Base-by-base conservation (phyloP, 2,888 invertebrate species). In the Cantharis rustica region DNA sequence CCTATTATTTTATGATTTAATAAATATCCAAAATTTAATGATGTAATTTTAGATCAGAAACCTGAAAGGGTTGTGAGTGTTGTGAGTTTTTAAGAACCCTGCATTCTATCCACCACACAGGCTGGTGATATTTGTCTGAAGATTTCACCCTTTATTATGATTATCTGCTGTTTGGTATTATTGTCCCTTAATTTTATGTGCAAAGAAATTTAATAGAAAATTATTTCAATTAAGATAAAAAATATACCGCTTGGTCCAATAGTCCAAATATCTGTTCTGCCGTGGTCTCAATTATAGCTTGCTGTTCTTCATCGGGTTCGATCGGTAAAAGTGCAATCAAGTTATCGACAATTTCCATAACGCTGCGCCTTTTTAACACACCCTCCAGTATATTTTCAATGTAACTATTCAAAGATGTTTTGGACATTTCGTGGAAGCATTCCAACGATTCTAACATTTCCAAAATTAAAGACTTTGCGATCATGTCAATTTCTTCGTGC, bases 221-320 rank as follows among this genome's bases (percentile, higher is more conserved):
- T 17, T 17, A 3, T 26, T 26, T 27, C 2, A 27, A 27, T 27
- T 27, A 10, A 27, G 27, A 27, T 31, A 13, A 31, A 27, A 13
- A 13, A 3, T 31, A 10, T 79, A 84, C 84, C 73, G 82, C 82
- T 16, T 81, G 82, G 76, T 85, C 85, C 70, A 84, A 82, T 20
- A 87, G 70, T 17, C 77, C 68, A 74, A 81, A 83, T 20, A 88
- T 75, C 79, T 84, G 83, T 74, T 87, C 86, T 0, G 87, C 86
- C 15, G 84, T 81, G 2, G 76, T 72, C 75, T 86, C 84, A 15
- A 88, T 79, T 4, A 85, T 76, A 10, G 80, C 80, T 23, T 79
- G 80, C 72, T 87, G 83, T 26, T 84, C 81, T 10, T 84, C 84
- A 15, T 79, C 78, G 2, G 84, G 81, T 71, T 84, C 82, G 9